A percentile compares a stretch with the other conserved stretches of the same genome.
These are phyloP conservation scores for Aphyosemion australe DNA, from an alignment of 2,113 vertebrate genomes.

Conservation along the genomic window DNA sequence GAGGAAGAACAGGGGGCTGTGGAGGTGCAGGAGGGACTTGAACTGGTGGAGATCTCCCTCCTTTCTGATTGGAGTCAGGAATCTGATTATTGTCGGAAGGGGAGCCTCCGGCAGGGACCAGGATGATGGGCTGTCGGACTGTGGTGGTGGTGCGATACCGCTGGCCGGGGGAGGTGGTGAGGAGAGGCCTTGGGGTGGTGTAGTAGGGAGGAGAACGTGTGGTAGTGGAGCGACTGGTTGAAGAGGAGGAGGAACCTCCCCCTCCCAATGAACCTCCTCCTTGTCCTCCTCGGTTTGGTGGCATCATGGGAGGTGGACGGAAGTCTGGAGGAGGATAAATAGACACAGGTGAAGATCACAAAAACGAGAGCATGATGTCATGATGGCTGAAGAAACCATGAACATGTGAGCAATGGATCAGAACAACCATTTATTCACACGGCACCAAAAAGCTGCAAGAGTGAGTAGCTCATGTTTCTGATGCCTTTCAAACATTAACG, in stretches of 20 bases:
- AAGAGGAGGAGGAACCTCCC: conserved; percentile 68
- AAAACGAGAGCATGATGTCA: no score
- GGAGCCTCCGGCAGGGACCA: conserved; percentile 45
- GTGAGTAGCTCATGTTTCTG: conserved; percentile 53
- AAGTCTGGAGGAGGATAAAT: conserved; percentile 48
- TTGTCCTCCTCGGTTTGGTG: conserved; percentile 53
- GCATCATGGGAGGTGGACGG: conserved; percentile 65
- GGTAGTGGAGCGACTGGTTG: conserved; percentile 82
- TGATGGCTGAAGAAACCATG: no score
- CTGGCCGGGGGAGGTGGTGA: conserved; percentile 78
- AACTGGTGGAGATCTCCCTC: conserved; percentile 46
- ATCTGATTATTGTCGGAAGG: conserved; percentile 72
- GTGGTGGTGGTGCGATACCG: conserved; percentile 87
- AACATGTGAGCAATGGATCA: background rate
- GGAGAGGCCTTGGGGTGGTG: conserved; percentile 79
- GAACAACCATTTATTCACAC: conserved; percentile 34
- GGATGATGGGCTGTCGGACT: conserved; percentile 47
- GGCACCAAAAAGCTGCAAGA: conserved; percentile 34
- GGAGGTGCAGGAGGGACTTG: conserved; percentile 66
- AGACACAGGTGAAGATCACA: background rate
- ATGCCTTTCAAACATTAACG: conserved; percentile 38
- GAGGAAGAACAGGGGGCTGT: conserved; percentile 82
- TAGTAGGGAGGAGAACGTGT: conserved; percentile 75
- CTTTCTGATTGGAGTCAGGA: conserved; percentile 72
- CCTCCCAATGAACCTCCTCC: conserved; percentile 44